These are phyloP conservation scores for Chrysina gloriosa DNA, from an alignment of 2,888 invertebrate species.

Conservation along the genomic window DNA sequence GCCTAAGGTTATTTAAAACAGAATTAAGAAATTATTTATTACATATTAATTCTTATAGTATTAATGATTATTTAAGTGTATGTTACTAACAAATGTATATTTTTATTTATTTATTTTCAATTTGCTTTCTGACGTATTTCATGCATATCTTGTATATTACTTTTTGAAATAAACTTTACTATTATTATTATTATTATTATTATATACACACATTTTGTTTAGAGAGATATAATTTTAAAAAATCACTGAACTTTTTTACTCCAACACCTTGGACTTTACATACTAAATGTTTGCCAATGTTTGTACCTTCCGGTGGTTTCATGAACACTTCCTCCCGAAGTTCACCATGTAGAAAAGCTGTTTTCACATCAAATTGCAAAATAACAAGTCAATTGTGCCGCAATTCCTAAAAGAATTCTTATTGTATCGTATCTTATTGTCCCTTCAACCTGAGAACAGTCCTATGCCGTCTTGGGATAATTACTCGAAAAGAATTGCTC, in stretches of 20 bases:
- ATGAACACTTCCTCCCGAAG: slow-evolving; percentile 48
- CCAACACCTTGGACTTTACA: slow-evolving; percentile 42
- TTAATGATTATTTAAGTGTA: no score
- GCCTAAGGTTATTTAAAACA: no score
- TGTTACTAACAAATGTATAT: no score
- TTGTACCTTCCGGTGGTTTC: slow-evolving; percentile 45
- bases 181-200: no score
- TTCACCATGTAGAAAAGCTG: slow-evolving; percentile 49
- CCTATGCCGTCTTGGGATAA: no score
- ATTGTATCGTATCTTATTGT: slow-evolving; percentile 45
- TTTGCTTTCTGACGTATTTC: no score
- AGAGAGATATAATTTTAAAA: background rate
- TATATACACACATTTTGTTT: slow-evolving; percentile 36
- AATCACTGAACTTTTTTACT: slow-evolving; percentile 33
- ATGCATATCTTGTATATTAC: no score
- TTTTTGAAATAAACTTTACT: no score
- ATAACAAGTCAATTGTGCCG: slow-evolving; percentile 42
- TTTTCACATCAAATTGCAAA: slow-evolving; percentile 49
- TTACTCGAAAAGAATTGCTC: no score
- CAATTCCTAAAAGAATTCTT: slow-evolving; percentile 44
- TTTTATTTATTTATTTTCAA: no score
- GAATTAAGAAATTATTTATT: no score
- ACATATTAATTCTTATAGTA: no score
- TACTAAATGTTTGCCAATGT: background rate
- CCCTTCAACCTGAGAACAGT: slow-evolving; percentile 44